Base-by-base conservation (phyloP, 2,888 invertebrate species). In the Oxystoma pomonae region DNA sequence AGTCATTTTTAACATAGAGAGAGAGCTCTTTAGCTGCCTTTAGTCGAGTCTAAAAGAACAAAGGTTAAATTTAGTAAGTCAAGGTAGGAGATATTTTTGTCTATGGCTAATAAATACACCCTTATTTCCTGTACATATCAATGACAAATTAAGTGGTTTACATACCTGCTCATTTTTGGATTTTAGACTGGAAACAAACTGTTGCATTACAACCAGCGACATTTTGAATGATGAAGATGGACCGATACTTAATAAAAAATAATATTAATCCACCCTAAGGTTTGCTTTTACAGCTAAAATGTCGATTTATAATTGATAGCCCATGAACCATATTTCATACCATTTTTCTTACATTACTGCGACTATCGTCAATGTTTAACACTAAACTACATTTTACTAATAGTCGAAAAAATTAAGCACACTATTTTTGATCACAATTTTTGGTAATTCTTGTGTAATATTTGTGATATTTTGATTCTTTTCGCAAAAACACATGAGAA, bases 1-100 rank as follows among this genome's bases (percentile, higher is more conserved):
- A 79, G 76, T 96, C 96, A 5, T 94, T 94, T 78, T 93, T 94
- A 9, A 93, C 94, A 82, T 92, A 97, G 67, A 92, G 88, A 74
- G 93, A 92, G 20, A 98, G 85, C 73, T 97, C 96, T 70, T 91
- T 89, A 1, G 95, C 94, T 5, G 95, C 90, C 80, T 92, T 94
- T 68, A 88, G 87, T 68, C 96, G 89, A 7, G 35, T 35, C 35
- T 35, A 12, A 35, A 35, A 35, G 12, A 35, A 35, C 35, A 35
- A 35, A 35, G 12, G 3, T 35, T 35, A n/a, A n/a, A n/a, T n/a
- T n/a, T n/a, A n/a, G n/a, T n/a, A n/a, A n/a, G n/a, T n/a, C n/a
- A n/a, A n/a, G n/a, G n/a, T n/a, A n/a, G n/a, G n/a, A n/a, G n/a
- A n/a, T n/a, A n/a, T n/a, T n/a, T n/a, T n/a, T n/a, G n/a, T n/a